Evolutionary conservation across 1,140 invertebrate genomes (phyloP), one percentile per base, ranked within the genome.

Genomic region (Chrysomallon squamiferum): DNA sequence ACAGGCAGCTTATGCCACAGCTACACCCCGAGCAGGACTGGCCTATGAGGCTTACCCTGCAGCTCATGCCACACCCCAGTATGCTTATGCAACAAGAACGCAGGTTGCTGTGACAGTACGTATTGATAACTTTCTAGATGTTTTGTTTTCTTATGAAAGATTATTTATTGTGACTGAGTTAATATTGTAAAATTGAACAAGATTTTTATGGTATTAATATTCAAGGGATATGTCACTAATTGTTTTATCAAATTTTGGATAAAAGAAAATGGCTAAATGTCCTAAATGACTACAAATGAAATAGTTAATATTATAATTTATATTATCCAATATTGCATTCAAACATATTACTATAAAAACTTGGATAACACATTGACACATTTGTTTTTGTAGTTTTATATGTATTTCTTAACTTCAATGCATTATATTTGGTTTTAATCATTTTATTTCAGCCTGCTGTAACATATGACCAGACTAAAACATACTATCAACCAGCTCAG

Each of bases 41-140:
- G 72, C 79, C 3, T 84, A 84, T 66, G 81, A 84, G 47, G 76
- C 73, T 41, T 84, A 84, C 56, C 81, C 81, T 62, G 73, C 81
- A 45, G 76, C 80, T 20, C 81, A 81, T 72, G 78, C 81, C 38
- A 72, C 81, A 3, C 75, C 78, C 29, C 79, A 81, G 65, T 84
- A 84, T 74, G 81, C 81, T 11, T 84, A 83, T 58, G 76, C 79
- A 4, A 76, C 77, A 29, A 56, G 83, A 20, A 74, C 80, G 29
- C 83, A 78, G 69, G 81, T 84, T 18, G 78, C 78, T 62, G 79
- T 81, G 20, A 82, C 79, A 15, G 79, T 81, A 75, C 71, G 76
- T 66, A 60, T 54, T 30, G 29, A 22, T 45, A 49, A 52, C 54
- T 43, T 59, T 30, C 50, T 38, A 33, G 30, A 20, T 9, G 15